phyloP scores from a whole-genome alignment of 2,888 invertebrate species.

The Eubasilissa splendida region DNA sequence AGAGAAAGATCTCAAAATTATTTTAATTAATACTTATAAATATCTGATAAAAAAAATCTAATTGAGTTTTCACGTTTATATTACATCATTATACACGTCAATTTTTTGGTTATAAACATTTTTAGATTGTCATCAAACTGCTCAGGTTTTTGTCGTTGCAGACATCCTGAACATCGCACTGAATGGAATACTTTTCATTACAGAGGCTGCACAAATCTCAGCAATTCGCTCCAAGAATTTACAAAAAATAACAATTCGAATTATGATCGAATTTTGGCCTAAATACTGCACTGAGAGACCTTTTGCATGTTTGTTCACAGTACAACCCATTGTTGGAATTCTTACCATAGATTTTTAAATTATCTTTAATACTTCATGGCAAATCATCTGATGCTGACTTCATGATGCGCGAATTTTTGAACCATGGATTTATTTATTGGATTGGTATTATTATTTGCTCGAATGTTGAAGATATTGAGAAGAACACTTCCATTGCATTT shows the following conservation, averaged over 20 bases:
- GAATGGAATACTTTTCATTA: slow-evolving; percentile 62
- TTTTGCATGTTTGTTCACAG: slow-evolving; percentile 60
- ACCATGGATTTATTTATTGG: slow-evolving; percentile 59
- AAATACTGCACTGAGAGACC: slow-evolving; percentile 60
- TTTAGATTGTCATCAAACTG: no score
- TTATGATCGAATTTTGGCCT: slow-evolving; percentile 60
- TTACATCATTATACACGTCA: no score
- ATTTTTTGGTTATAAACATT: no score
- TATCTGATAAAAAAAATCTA: no score
- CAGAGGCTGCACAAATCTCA: slow-evolving; percentile 43
- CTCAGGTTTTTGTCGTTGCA: no score
- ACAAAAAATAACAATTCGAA: slow-evolving; percentile 53
- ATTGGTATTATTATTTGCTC: slow-evolving; percentile 59
- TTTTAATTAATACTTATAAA: no score
- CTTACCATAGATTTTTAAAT: slow-evolving; percentile 34
- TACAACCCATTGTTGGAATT: slow-evolving; percentile 57
- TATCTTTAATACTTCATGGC: no score
- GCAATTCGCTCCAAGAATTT: slow-evolving; percentile 39
- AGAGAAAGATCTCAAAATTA: no score
- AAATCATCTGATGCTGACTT: slow-evolving; percentile 57
- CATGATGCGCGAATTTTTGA: slow-evolving; percentile 66
- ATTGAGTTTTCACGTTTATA: no score
- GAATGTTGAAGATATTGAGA: slow-evolving; percentile 66
- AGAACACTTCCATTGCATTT: slow-evolving; percentile 67
- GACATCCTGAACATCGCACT: no score